Conservation (phyloP, 1,140 invertebrate genomes). For the Aphidius gifuensis region DNA sequence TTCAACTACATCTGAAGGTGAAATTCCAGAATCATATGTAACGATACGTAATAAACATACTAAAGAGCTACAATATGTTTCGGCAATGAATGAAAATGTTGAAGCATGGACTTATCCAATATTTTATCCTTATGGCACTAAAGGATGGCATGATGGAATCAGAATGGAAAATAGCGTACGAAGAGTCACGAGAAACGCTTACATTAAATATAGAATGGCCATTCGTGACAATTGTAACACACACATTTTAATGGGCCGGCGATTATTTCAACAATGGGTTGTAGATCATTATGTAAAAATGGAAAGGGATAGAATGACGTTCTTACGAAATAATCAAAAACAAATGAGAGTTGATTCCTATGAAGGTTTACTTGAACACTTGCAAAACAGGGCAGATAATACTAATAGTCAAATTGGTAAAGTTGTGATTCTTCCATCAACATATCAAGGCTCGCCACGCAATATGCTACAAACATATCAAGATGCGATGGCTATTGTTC, state of each 20-base stretch:
- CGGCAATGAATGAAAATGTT: not conserved
- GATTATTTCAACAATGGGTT: constrained; percentile 28
- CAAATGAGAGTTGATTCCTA: not conserved
- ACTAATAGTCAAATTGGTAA: not conserved
- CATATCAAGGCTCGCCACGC: constrained; percentile 3
- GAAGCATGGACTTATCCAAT: constrained; percentile 10
- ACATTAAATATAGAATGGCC: constrained; percentile 3
- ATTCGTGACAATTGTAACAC: constrained; percentile 53
- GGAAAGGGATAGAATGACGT: not conserved
- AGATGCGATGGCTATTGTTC: constrained; percentile 4
- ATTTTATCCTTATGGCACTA: constrained; percentile 1
- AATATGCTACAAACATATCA: not conserved
- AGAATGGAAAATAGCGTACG: not conserved
- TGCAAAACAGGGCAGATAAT: not conserved
- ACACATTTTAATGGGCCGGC: constrained; percentile 40
- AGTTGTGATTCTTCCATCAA: constrained; percentile 1
- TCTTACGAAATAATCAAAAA: not conserved
- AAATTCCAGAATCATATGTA: constrained; percentile 10
- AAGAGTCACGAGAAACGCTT: constrained; percentile 10
- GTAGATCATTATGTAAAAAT: constrained; percentile 51
- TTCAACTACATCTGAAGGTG: constrained; percentile 1
- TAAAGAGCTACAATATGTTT: constrained; percentile 2
- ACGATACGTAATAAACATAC: constrained; percentile 5
- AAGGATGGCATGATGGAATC: not conserved
- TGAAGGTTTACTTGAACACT: not conserved